Evolutionary conservation across 2,888 invertebrate species (phyloP).

Genomic region (Lycocerus yunnanus): DNA sequence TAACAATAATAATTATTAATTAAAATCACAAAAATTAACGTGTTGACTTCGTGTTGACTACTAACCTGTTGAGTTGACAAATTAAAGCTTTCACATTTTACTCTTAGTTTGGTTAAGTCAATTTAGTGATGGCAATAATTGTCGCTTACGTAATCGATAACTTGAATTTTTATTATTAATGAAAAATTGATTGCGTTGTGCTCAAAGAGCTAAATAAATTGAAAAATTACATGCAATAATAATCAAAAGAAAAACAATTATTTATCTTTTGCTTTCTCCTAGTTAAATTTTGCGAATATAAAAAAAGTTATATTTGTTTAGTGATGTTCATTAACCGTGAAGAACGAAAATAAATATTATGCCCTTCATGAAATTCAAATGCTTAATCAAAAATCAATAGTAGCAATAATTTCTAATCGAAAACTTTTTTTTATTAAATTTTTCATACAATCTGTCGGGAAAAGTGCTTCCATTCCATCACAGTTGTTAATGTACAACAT

Average conservation of each 20-base stretch:
- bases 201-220: not conserved
- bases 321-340: not conserved
- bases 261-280: not conserved
- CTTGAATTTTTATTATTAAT: not conserved
- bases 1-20: not conserved
- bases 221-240: not conserved
- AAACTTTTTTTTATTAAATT: too few relatives aligned
- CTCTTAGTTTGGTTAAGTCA: not conserved
- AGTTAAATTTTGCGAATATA: not conserved
- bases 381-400: not conserved
- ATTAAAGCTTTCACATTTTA: not conserved
- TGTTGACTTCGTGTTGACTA: not conserved
- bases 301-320: not conserved
- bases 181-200: not conserved
- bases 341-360: not conserved
- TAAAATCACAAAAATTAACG: not conserved
- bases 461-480: too few relatives aligned
- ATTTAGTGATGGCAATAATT: not conserved
- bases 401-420: not conserved
- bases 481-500: too few relatives aligned
- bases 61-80: not conserved
- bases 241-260: not conserved
- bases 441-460: too few relatives aligned
- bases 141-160: not conserved
- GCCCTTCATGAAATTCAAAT: not conserved